A percentile compares a stretch with the other conserved stretches of the same genome.
phyloP scores from a whole-genome alignment of 23 tunicate species.

The Clavelina lepadiformis region DNA sequence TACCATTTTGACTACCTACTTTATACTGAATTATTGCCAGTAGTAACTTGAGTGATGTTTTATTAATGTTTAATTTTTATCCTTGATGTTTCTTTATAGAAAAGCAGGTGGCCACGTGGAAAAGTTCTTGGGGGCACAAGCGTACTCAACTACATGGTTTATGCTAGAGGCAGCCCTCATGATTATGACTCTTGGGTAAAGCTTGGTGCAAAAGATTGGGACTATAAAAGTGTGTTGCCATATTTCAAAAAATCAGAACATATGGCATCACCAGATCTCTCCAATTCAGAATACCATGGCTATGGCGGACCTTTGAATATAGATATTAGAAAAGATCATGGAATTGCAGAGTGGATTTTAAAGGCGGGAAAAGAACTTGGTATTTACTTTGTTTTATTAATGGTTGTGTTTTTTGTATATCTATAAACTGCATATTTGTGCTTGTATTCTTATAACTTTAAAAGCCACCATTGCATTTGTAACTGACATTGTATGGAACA shows the following conservation, averaged over 20 bases:
- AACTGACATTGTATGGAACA: too few relatives aligned
- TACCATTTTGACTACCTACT: background rate
- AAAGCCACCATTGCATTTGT: too few relatives aligned
- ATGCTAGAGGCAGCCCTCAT: slow-evolving; percentile 47
- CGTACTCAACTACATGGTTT: slow-evolving; percentile 50
- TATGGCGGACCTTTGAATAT: slow-evolving; percentile 49
- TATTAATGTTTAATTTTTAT: background rate
- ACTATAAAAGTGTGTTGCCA: slow-evolving; percentile 33
- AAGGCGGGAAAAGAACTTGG: slow-evolving; percentile 52
- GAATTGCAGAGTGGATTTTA: slow-evolving; percentile 17
- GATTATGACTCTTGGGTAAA: slow-evolving; percentile 74
- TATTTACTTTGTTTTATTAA: background rate
- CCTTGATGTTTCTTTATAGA: slow-evolving; percentile 27
- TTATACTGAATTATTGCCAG: background rate
- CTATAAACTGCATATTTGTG: too few relatives aligned
- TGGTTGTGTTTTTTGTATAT: background rate
- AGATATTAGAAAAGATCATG: background rate
- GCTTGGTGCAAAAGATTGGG: slow-evolving; percentile 71
- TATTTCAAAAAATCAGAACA: slow-evolving; percentile 64
- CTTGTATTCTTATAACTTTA: too few relatives aligned
- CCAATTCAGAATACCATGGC: slow-evolving; percentile 17
- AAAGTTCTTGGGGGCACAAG: slow-evolving; percentile 78
- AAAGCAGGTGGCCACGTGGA: slow-evolving; percentile 46
- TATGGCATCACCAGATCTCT: background rate
- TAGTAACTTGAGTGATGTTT: background rate